Percentiles rank a stretch among this genome's conserved stretches.
Conservation (phyloP, 1,140 invertebrate genomes). For the Nomia melanderi region DNA sequence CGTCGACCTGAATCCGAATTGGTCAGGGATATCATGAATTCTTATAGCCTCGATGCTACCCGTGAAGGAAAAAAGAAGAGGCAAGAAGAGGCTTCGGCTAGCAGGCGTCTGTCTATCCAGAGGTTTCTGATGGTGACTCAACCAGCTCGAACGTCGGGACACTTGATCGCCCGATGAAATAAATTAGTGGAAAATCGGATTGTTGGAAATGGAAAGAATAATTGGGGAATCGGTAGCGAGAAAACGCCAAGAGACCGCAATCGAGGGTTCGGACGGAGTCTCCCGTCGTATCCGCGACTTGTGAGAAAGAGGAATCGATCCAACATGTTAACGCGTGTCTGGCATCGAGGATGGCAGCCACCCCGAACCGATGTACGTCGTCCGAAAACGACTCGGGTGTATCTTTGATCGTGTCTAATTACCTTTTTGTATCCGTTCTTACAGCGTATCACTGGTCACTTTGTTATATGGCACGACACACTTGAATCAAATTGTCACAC, state of each 20-base stretch:
- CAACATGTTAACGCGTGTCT: slow-evolving; percentile 71
- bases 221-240: background rate
- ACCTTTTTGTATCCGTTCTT: slow-evolving; percentile 64
- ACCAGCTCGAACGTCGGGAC: background rate
- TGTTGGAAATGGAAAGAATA: background rate
- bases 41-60: background rate
- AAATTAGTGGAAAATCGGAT: background rate
- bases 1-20: no score
- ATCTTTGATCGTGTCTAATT: slow-evolving; percentile 37
- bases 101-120: slow-evolving; percentile 29
- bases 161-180: background rate
- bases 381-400: no score
- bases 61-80: slow-evolving; percentile 10
- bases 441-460: slow-evolving; percentile 67
- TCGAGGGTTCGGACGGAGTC: slow-evolving; percentile 13
- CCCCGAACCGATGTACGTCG: slow-evolving; percentile 32
- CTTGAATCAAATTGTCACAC: slow-evolving; percentile 53
- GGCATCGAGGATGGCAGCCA: slow-evolving; percentile 54
- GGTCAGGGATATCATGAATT: background rate
- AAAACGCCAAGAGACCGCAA: slow-evolving; percentile 3
- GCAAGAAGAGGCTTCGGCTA: background rate
- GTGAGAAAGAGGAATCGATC: slow-evolving; percentile 73
- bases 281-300: slow-evolving; percentile 37
- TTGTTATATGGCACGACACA: slow-evolving; percentile 68
- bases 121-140: slow-evolving; percentile 31